Evolutionary conservation across 1,140 invertebrate genomes (phyloP).

Genomic region (Heterodera schachtii): DNA sequence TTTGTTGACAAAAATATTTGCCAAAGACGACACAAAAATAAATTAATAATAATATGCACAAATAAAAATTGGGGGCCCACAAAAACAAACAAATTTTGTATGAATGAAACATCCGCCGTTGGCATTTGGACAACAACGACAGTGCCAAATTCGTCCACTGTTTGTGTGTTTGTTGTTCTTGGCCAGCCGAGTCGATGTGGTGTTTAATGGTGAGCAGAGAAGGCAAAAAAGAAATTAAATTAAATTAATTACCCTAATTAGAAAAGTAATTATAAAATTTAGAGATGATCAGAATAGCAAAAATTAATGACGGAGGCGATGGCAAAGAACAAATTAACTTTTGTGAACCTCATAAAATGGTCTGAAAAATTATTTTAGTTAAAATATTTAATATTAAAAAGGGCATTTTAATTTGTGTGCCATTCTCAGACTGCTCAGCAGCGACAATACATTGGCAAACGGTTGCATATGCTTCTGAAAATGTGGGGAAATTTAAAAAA

Average conservation of each 20-base stretch:
- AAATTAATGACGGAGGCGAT: not conserved
- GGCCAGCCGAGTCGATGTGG: not conserved
- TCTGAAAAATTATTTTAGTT: not conserved
- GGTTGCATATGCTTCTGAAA: not conserved
- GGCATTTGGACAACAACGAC: not conserved
- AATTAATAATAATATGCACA: no score
- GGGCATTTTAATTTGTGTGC: not conserved
- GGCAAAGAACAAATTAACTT: not conserved
- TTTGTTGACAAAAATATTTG: no score
- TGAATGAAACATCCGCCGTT: not conserved
- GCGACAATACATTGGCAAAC: not conserved
- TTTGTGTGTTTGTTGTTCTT: not conserved
- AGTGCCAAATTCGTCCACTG: not conserved
- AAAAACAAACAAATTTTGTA: not conserved
- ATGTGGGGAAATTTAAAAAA: not conserved
- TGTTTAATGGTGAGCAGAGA: not conserved
- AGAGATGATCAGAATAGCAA: not conserved
- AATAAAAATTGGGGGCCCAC: not conserved
- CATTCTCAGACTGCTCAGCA: not conserved
- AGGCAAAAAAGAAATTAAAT: no score
- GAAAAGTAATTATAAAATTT: not conserved
- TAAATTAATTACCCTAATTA: no score
- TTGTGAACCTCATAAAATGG: not conserved
- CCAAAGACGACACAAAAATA: no score
- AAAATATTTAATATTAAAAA: not conserved